These are phyloP conservation scores for Sebastes nivosus DNA, from an alignment of 2,797 vertebrate species.

Conservation along the genomic window DNA sequence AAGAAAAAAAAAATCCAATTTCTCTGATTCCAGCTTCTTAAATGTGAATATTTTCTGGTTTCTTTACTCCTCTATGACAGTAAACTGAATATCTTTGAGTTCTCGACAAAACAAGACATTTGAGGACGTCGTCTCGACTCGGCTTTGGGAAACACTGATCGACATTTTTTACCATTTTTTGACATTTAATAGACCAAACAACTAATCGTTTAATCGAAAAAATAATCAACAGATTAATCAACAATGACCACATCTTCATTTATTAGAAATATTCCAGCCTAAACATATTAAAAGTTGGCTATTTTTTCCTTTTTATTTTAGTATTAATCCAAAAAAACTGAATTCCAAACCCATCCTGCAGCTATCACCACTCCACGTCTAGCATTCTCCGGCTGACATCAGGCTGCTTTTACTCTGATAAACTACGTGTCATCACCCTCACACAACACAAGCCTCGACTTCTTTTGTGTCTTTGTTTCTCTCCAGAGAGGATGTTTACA, in stretches of 20 bases:
- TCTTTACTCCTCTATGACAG: too few relatives aligned
- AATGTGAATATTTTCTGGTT: too few relatives aligned
- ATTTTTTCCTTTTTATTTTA: not conserved
- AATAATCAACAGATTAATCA: too few relatives aligned
- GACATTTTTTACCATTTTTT: too few relatives aligned
- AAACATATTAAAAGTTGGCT: not conserved
- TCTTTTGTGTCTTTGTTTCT: constrained; percentile 55
- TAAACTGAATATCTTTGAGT: too few relatives aligned
- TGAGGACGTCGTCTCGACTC: too few relatives aligned
- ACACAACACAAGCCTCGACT: constrained; percentile 50
- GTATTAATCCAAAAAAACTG: not conserved
- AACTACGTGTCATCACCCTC: constrained; percentile 54
- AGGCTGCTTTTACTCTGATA: constrained; percentile 37
- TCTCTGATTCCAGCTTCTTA: too few relatives aligned
- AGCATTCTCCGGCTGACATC: constrained; percentile 22
- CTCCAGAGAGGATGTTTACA: constrained; percentile 66
- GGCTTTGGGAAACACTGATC: too few relatives aligned
- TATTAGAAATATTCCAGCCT: not conserved
- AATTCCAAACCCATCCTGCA: not conserved
- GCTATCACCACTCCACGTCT: not conserved
- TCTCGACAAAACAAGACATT: too few relatives aligned
- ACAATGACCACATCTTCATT: not conserved
- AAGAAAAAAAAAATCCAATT: too few relatives aligned
- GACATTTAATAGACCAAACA: too few relatives aligned
- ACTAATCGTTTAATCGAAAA: too few relatives aligned